Evolutionary conservation across 2,888 invertebrate species (phyloP), one percentile per base, ranked within the genome.

Genomic region (Didymodactylos carnosus): DNA sequence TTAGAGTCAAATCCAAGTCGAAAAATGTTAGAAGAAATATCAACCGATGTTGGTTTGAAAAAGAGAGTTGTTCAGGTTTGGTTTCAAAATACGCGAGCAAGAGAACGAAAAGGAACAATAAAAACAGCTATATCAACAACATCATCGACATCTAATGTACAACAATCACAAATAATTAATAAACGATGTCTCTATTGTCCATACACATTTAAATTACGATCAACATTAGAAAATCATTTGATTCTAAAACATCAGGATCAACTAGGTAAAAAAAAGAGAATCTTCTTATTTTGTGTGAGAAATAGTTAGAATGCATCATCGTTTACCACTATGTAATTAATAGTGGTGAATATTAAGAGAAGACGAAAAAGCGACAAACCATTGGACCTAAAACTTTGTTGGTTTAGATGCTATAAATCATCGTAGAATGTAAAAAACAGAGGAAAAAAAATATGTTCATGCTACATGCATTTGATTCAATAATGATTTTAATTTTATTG

Each of bases 51-150:
- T 49, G 93, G 94, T 73, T 86, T 95, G 77, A 94, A 94, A 84
- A 95, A 95, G 84, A 87, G 95, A 78, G 95, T 95, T 72, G 95
- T 95, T 75, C 95, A 95, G 86, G 94, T 94, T 76, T 94, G 94
- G 94, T 94, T 94, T 85, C 94, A 94, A 85, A 94, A 94, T 82
- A 94, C 94, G 29, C 86, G 94, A 79, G 85, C 85, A 35, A 79
- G 86, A 79, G 94, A 94, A 84, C 87, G 94, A 46, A 75, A 75
- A 46, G 75, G 75, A 29, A 75, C 69, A 19, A 75, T 75, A 7
- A 75, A 75, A 72, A 69, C 72, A 11, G 39, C 46, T 16, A 16
- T 16, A 13, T 53, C 39, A 43, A 7, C 71, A 74, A 27, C 51
- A 53, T 1, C 29, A 51, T 27, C 87, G 97, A 35, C 23, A 29